Evolutionary conservation across 1,140 invertebrate genomes (phyloP).

Genomic region (Drosophila tropicalis): DNA sequence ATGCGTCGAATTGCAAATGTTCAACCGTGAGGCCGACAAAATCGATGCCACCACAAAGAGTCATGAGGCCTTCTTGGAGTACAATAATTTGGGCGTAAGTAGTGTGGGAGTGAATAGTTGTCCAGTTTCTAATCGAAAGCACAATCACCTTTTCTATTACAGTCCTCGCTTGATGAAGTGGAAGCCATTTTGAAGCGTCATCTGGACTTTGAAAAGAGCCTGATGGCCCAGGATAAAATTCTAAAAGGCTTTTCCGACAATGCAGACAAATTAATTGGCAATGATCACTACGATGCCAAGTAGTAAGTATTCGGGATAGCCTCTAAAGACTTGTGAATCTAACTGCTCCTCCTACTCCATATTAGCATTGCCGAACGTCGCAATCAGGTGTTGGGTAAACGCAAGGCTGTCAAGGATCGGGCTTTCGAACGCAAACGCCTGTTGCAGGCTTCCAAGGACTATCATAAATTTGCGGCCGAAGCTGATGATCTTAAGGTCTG

Average conservation of each 20-base stretch:
- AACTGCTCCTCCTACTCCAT: neutral
- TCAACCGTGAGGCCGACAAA: constrained; percentile 98
- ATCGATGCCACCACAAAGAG: constrained; percentile 97
- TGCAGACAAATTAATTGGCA: constrained; percentile 92
- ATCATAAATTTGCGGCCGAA: constrained; percentile 94
- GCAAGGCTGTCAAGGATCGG: constrained; percentile 89
- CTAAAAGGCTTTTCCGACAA: constrained; percentile 93
- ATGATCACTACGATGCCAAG: constrained; percentile 93
- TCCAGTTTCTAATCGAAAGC: neutral
- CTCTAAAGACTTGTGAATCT: neutral
- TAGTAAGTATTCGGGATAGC: constrained; percentile 86
- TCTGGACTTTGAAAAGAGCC: constrained; percentile 96
- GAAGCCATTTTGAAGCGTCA: constrained; percentile 97
- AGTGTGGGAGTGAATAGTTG: neutral
- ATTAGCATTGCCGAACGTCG: constrained; percentile 89
- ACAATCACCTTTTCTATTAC: constrained; percentile 29
- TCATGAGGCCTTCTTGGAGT: constrained; percentile 96
- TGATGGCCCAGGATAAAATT: constrained; percentile 96
- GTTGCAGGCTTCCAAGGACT: constrained; percentile 90
- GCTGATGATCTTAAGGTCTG: constrained; percentile 94
- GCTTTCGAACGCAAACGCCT: constrained; percentile 89
- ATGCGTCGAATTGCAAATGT: constrained; percentile 93
- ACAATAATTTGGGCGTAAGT: constrained; percentile 93
- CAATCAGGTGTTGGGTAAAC: constrained; percentile 89
- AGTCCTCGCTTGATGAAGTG: constrained; percentile 96